Evolutionary conservation across 1,140 invertebrate genomes (phyloP), one percentile per base, ranked within the genome.

Genomic region (Ceratosolen solmsi): DNA sequence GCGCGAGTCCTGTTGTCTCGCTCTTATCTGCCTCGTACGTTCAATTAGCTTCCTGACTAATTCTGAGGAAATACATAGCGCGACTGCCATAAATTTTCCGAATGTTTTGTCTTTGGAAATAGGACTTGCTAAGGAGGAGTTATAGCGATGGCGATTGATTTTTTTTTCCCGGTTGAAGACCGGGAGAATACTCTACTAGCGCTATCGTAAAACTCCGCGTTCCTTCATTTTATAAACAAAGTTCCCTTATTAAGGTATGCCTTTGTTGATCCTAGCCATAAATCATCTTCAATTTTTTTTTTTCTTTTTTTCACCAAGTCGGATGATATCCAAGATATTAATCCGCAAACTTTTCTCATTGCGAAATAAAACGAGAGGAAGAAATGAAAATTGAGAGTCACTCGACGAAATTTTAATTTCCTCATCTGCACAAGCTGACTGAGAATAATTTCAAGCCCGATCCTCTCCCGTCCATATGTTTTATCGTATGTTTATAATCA

Each of bases 1-100:
- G 27, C 20, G 5, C 22, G 22, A 36, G 41, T 36, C 73, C n/a
- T 25, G 17, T 36, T 22, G 51, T 11, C 51, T 56, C 49, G 20
- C 38, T 56, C 79, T 81, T 80, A 81, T 74, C 79, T 75, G 74
- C 7, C 83, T 78, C 80, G 84, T 80, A 63, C 78, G 80, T 88
- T 89, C 85, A 87, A 89, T 89, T 87, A 87, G 84, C 79, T 81
- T 86, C 84, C 78, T 79, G 83, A 82, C 80, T 82, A 84, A 85
- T 85, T 81, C 74, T 51, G 56, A 70, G 84, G 83, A 82, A 56
- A 36, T 27, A 41, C 63, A 20, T 17, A 13, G 25, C 25, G 41
- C 25, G 41, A 20, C 60, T 56, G 20, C 73, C 65, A 63, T 68
- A 54, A 33, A 71, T 56, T 79, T 70, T 71, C 51, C 58, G 41